Percentiles rank a stretch among this genome's conserved stretches.
Evolutionary conservation across 2,113 vertebrate species (phyloP).

Genomic region (Ciconia maguari): DNA sequence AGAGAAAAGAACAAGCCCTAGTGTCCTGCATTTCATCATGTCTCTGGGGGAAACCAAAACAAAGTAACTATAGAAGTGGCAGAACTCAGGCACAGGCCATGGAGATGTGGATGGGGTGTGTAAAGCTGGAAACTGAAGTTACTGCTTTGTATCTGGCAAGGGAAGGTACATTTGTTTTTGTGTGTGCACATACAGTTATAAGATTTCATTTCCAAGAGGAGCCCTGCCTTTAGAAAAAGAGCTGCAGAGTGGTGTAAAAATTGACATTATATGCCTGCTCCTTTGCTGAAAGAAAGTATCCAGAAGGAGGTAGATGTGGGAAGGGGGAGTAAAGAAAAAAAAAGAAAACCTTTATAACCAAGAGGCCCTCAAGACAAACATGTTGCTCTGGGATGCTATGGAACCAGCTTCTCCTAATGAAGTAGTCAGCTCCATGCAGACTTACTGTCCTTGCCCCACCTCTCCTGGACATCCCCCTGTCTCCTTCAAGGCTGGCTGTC

Average conservation of each 20-base stretch:
- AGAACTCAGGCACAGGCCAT: background rate
- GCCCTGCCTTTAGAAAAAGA: background rate
- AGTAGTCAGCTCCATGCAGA: conserved; percentile 41
- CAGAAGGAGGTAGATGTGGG: background rate
- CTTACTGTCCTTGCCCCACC: background rate
- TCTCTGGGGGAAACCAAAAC: background rate
- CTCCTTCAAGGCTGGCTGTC: background rate
- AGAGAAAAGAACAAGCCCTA: background rate
- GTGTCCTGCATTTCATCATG: background rate
- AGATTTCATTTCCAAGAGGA: background rate
- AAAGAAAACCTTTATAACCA: background rate
- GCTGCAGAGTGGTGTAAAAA: background rate
- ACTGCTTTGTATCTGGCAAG: background rate
- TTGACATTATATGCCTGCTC: background rate
- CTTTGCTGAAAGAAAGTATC: conserved; percentile 10
- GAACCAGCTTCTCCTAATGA: conserved; percentile 63
- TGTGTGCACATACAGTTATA: background rate
- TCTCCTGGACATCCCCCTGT: background rate
- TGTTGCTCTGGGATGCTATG: conserved; percentile 44
- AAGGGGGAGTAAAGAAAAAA: background rate
- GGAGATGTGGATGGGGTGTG: background rate
- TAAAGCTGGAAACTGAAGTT: background rate
- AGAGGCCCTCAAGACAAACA: conserved; percentile 30
- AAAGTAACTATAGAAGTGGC: background rate
- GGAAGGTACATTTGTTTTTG: background rate